A percentile compares a stretch with the other conserved stretches of the same genome.
phyloP scores from a whole-genome alignment of 1,140 invertebrate species.

The Rhyacophila brunnea region DNA sequence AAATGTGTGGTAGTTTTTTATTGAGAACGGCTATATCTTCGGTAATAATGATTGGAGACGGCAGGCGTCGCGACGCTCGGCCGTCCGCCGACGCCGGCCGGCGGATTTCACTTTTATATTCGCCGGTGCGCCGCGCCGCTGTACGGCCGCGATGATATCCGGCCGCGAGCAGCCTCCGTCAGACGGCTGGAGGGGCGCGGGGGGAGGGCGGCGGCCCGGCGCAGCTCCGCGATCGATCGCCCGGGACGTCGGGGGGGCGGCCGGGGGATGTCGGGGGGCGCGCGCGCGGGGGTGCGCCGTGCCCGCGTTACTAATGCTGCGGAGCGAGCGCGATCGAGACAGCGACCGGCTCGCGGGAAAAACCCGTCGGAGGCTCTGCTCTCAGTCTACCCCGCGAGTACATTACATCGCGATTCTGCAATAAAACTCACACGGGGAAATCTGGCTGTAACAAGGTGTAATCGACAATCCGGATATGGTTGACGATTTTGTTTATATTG shows the following conservation, averaged over 20 bases:
- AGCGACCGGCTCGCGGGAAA: too few species aligned
- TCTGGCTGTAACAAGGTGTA: too few species aligned
- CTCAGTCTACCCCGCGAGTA: too few species aligned
- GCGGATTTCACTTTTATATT: conserved; percentile 22
- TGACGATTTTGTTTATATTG: too few species aligned
- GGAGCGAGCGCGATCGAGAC: background rate
- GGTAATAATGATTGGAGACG: background rate
- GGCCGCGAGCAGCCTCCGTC: conserved; percentile 1
- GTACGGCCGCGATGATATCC: background rate
- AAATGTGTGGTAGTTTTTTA: too few species aligned
- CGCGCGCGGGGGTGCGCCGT: conserved; percentile 45
- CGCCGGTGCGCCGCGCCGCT: conserved; percentile 13
- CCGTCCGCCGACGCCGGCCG: background rate
- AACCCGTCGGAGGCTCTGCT: too few species aligned
- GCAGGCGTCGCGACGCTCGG: background rate
- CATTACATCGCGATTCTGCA: too few species aligned
- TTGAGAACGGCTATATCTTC: too few species aligned
- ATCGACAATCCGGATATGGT: too few species aligned
- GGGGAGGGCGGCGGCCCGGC: conserved; percentile 6
- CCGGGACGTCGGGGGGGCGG: conserved; percentile 29
- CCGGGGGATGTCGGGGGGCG: too few species aligned
- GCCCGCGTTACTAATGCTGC: conserved; percentile 26
- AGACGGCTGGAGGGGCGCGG: background rate
- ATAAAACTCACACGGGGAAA: too few species aligned
- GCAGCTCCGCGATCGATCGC: conserved; percentile 16